phyloP scores from a whole-genome alignment of 2,113 vertebrate species.

The Podarcis cretensis region DNA sequence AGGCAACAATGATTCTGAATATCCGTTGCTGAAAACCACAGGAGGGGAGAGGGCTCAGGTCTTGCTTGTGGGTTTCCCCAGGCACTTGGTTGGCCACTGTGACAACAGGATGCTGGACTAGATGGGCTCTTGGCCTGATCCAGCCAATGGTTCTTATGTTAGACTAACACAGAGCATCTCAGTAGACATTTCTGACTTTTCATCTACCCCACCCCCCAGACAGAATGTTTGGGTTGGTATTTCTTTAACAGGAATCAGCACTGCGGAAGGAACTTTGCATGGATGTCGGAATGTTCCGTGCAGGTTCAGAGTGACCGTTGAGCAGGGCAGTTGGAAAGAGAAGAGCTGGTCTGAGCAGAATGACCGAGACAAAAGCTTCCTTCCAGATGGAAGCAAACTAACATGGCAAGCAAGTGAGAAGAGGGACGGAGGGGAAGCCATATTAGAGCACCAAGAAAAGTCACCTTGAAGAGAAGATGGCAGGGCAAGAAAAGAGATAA shows the following conservation, averaged over 20 bases:
- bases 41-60: no score
- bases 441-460: not conserved
- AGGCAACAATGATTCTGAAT: no score
- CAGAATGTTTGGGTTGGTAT: not conserved
- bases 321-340: conserved; percentile 49
- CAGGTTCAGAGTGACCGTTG: conserved; percentile 39
- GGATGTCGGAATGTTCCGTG: conserved; percentile 37
- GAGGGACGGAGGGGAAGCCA: not conserved
- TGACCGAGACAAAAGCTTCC: not conserved
- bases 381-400: not conserved
- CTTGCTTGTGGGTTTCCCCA: no score
- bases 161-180: not conserved
- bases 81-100: no score
- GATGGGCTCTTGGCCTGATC: no score
- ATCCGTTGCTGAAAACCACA: no score
- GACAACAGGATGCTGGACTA: no score
- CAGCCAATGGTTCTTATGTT: no score
- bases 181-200: not conserved
- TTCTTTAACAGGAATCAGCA: conserved; percentile 10
- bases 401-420: accelerated
- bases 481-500: not conserved
- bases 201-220: not conserved
- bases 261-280: conserved; percentile 12
- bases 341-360: not conserved
- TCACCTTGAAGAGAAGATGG: not conserved